Evolutionary conservation across 2,888 invertebrate species (phyloP).

Genomic region (Helicoverpa assulta): DNA sequence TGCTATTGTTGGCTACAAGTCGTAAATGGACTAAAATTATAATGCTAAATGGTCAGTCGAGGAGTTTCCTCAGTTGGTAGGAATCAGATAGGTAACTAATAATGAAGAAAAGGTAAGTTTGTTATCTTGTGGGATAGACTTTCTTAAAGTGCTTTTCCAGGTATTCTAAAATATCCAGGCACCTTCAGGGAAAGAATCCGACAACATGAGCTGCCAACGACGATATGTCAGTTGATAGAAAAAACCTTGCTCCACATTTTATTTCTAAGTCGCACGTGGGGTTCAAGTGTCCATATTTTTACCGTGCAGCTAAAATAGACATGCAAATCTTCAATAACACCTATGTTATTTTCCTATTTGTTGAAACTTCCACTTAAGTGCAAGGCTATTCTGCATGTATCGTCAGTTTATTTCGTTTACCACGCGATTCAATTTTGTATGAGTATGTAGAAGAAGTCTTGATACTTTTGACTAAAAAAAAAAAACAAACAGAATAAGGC

Average conservation of each 20-base stretch:
- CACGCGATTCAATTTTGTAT: slow-evolving; percentile 32
- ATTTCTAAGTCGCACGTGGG: neutral
- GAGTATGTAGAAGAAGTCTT: neutral
- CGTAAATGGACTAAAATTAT: too few relatives aligned
- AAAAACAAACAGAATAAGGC: too few relatives aligned
- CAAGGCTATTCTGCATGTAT: slow-evolving; percentile 16
- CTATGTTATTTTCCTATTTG: slow-evolving; percentile 33
- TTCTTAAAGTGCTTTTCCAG: too few relatives aligned
- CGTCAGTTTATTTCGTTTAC: slow-evolving; percentile 18
- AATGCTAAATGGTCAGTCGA: too few relatives aligned
- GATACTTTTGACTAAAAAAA: neutral
- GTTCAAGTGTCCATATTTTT: slow-evolving; percentile 13
- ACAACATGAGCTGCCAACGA: too few relatives aligned
- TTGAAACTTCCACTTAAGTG: slow-evolving; percentile 28
- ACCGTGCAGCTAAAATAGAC: slow-evolving; percentile 16
- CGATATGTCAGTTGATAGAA: too few relatives aligned
- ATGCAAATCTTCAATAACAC: slow-evolving; percentile 42
- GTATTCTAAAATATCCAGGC: too few relatives aligned
- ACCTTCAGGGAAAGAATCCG: too few relatives aligned
- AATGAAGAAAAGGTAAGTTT: too few relatives aligned
- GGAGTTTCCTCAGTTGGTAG: too few relatives aligned
- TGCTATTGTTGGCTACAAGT: neutral
- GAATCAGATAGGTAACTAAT: too few relatives aligned
- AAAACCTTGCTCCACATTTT: neutral
- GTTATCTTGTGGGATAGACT: too few relatives aligned